These are phyloP conservation scores for Scalopus aquaticus DNA, from an alignment of 2,113 vertebrate genomes.

Conservation along the genomic window DNA sequence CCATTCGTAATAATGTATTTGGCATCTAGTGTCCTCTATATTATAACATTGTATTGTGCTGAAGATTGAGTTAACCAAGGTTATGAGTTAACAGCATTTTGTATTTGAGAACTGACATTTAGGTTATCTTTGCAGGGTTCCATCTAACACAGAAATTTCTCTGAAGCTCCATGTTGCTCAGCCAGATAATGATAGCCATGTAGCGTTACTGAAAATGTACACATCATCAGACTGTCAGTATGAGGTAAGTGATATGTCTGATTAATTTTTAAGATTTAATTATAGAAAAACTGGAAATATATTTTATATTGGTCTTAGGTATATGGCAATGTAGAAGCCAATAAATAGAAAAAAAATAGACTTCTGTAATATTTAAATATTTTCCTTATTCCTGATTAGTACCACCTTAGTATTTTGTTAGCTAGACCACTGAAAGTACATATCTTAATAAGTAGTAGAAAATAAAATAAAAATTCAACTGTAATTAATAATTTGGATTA, in stretches of 20 bases:
- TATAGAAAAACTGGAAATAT: not conserved
- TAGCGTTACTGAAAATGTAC: slow-evolving; percentile 91
- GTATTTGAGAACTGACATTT: slow-evolving; percentile 27
- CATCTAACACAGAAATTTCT: slow-evolving; percentile 91
- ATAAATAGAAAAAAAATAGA: not conserved
- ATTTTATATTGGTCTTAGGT: not conserved
- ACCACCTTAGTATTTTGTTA: not conserved
- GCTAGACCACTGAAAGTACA: not conserved
- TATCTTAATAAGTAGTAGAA: slow-evolving; percentile 24
- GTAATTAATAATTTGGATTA: slow-evolving; percentile 1
- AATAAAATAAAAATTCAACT: slow-evolving; percentile 26
- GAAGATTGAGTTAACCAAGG: not conserved
- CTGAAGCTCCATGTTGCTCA: slow-evolving; percentile 93
- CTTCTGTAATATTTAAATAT: not conserved
- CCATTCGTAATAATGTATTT: not conserved
- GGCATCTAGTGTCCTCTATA: not conserved
- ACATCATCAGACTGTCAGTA: slow-evolving; percentile 95
- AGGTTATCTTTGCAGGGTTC: slow-evolving; percentile 73
- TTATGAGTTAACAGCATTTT: not conserved
- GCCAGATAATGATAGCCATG: slow-evolving; percentile 86
- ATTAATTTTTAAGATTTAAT: slow-evolving; percentile 4
- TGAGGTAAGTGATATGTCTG: slow-evolving; percentile 87
- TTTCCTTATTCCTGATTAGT: not conserved
- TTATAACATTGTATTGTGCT: not conserved
- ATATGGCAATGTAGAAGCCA: not conserved